Evolutionary conservation across 2,888 invertebrate genomes (phyloP).

Genomic region (Drosophila borealis): DNA sequence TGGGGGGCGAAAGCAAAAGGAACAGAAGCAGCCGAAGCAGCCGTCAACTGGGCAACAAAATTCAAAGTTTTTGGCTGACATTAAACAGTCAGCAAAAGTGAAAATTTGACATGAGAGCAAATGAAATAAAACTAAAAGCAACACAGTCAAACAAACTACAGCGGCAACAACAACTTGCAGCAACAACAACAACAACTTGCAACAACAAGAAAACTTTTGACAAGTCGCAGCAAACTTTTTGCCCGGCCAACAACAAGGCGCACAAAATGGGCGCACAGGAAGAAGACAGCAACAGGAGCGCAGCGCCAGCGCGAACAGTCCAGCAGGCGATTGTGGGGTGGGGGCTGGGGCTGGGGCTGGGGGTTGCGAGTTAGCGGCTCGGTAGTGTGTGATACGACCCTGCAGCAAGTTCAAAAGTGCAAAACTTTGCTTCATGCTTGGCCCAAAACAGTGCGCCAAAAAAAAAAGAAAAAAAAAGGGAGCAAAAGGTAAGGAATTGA

Average conservation of each 20-base stretch:
- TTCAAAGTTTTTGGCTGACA: slow-evolving; percentile 61
- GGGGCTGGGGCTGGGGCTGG: not conserved
- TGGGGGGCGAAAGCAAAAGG: slow-evolving; percentile 19
- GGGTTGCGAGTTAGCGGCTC: not conserved
- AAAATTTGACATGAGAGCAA: slow-evolving; percentile 74
- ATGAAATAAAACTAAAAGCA: slow-evolving; percentile 66
- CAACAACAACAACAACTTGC: slow-evolving; percentile 22
- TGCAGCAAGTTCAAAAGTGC: slow-evolving; percentile 79
- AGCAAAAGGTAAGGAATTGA: not conserved
- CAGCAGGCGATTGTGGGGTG: not conserved
- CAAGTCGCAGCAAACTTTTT: slow-evolving; percentile 69
- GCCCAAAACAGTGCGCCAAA: slow-evolving; percentile 37
- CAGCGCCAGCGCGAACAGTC: slow-evolving; percentile 3
- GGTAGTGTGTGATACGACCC: slow-evolving; percentile 35
- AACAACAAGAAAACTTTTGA: slow-evolving; percentile 22
- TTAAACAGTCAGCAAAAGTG: slow-evolving; percentile 78
- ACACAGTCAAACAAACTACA: slow-evolving; percentile 39
- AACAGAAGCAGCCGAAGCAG: slow-evolving; percentile 5
- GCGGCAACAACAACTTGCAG: slow-evolving; percentile 9
- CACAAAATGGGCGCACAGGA: slow-evolving; percentile 65
- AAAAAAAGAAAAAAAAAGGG: not conserved
- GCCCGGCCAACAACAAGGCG: slow-evolving; percentile 48
- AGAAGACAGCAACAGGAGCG: slow-evolving; percentile 24
- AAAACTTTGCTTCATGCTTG: slow-evolving; percentile 65
- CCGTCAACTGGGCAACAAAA: slow-evolving; percentile 37